A percentile compares a stretch with the other conserved stretches of the same genome.
These are phyloP conservation scores for Platygyra sinensis DNA, from an alignment of 64 coral and sea anemone species.

Conservation along the genomic window DNA sequence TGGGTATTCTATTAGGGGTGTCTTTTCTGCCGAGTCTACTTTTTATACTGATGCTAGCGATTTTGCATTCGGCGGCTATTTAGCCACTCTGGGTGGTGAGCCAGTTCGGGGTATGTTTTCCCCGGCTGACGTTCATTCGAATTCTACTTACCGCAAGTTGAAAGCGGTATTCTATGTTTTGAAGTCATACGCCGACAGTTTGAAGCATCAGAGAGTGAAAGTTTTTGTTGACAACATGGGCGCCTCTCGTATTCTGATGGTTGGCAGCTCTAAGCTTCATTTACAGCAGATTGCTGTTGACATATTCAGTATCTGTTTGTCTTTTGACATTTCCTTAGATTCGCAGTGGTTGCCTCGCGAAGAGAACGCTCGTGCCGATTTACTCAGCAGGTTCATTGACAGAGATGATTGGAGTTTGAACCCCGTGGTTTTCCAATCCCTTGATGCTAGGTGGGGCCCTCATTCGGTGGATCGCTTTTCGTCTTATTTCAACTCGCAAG, in stretches of 20 bases:
- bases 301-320: constrained; percentile 41
- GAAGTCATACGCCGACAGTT: constrained; percentile 9
- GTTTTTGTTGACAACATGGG: constrained; percentile 53
- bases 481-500: constrained; percentile 38
- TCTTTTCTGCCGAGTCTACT: constrained; percentile 21
- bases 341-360: constrained; percentile 22
- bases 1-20: background rate
- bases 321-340: constrained; percentile 39
- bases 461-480: constrained; percentile 53
- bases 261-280: constrained; percentile 31
- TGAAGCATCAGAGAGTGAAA: constrained; percentile 39
- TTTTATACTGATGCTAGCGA: constrained; percentile 40
- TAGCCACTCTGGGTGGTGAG: constrained; percentile 1
- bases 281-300: constrained; percentile 36
- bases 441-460: constrained; percentile 59
- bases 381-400: constrained; percentile 63
- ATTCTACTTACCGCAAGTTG: constrained; percentile 21
- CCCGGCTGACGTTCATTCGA: constrained; percentile 7
- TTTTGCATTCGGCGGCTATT: constrained; percentile 52
- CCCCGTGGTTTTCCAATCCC: constrained; percentile 20
- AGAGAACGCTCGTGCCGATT: constrained; percentile 60
- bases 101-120: too few relatives aligned
- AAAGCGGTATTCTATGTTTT: constrained; percentile 32
- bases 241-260: constrained; percentile 28
- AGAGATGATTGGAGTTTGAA: constrained; percentile 63